These are phyloP conservation scores for Cebidichthys violaceus DNA, from an alignment of 2,113 vertebrate genomes.

Conservation along the genomic window DNA sequence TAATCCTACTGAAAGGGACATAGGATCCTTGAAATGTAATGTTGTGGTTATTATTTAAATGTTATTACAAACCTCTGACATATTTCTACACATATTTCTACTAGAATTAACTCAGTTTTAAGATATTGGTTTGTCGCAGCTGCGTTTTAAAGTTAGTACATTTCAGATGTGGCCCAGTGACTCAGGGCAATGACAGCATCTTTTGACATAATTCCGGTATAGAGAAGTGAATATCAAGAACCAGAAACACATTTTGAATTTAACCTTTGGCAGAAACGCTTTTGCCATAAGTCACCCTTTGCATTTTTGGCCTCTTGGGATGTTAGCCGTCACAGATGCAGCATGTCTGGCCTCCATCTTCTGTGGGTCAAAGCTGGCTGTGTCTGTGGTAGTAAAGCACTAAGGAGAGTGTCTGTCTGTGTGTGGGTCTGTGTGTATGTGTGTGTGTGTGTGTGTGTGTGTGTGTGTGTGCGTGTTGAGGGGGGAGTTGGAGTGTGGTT, in stretches of 20 bases:
- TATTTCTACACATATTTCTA: slow-evolving; percentile 5
- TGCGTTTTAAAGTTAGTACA: neutral
- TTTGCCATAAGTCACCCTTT: slow-evolving; percentile 36
- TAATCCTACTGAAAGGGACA: slow-evolving; percentile 9
- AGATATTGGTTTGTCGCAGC: neutral
- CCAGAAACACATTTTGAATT: slow-evolving; percentile 37
- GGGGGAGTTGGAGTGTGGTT: slow-evolving; percentile 64
- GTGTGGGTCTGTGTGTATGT: slow-evolving; percentile 39
- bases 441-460: slow-evolving; percentile 40
- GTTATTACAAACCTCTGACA: slow-evolving; percentile 16
- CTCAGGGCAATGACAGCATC: neutral
- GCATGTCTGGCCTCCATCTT: slow-evolving; percentile 61
- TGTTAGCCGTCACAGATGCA: slow-evolving; percentile 52
- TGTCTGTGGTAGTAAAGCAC: slow-evolving; percentile 55
- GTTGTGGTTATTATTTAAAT: slow-evolving; percentile 21
- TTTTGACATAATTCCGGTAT: slow-evolving; percentile 12
- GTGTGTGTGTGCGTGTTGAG: slow-evolving; percentile 39
- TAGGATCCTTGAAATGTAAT: neutral
- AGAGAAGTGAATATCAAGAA: slow-evolving; percentile 32
- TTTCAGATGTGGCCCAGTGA: neutral
- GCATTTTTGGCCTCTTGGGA: slow-evolving; percentile 51
- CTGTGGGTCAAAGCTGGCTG: slow-evolving; percentile 70
- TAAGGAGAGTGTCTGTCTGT: slow-evolving; percentile 48
- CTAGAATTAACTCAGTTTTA: neutral
- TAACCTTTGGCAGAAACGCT: slow-evolving; percentile 43